phyloP scores from a whole-genome alignment of 2,113 vertebrate genomes.

The Microtus pennsylvanicus region DNA sequence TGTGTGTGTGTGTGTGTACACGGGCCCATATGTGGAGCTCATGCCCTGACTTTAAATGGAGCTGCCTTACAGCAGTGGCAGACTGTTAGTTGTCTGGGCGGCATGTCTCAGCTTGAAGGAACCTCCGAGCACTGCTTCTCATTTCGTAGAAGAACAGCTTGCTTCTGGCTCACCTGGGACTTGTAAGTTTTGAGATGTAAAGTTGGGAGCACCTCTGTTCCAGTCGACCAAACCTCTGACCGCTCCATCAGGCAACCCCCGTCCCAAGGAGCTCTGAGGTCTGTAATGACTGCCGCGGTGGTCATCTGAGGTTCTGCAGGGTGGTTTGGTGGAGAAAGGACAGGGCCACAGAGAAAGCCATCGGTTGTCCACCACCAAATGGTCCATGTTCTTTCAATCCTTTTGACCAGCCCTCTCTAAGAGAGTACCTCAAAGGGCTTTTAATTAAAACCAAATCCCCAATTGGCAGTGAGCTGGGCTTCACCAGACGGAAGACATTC shows the following conservation, averaged over 20 bases:
- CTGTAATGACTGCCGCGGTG: background rate
- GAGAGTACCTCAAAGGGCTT: constrained; percentile 52
- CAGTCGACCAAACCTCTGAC: background rate
- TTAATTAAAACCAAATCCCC: constrained; percentile 76
- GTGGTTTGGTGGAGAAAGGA: background rate
- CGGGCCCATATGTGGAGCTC: background rate
- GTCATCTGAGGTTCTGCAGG: background rate
- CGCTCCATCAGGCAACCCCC: background rate
- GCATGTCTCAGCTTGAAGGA: background rate
- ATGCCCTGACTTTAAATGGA: background rate
- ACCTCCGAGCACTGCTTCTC: background rate
- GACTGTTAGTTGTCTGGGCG: background rate
- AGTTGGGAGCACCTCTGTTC: background rate
- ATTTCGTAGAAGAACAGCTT: background rate
- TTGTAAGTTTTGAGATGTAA: background rate
- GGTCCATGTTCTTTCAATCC: background rate
- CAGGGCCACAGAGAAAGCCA: background rate
- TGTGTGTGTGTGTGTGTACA: background rate
- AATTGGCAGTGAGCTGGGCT: constrained; percentile 60
- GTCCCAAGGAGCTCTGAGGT: background rate
- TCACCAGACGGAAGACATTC: constrained; percentile 63
- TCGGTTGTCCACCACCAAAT: background rate
- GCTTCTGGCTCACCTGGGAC: background rate
- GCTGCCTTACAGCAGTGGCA: background rate
- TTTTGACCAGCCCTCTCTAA: constrained; percentile 55